Conservation (phyloP, 2,888 invertebrate genomes). For the Anagyrus pseudococci region DNA sequence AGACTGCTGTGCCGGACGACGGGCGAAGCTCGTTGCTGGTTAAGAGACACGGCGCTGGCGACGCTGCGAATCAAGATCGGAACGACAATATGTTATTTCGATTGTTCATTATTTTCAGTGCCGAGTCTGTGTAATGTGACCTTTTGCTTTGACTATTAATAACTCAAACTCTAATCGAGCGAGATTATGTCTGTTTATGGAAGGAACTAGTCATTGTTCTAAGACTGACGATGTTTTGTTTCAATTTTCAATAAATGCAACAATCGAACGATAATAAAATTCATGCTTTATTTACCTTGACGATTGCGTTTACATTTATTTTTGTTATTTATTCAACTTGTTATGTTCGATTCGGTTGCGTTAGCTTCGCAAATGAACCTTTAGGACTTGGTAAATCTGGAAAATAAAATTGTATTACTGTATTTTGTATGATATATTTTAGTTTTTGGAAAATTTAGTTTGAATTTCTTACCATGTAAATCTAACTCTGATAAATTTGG, state of each 20-base stretch:
- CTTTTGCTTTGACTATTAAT: no score
- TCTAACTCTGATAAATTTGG: slow-evolving; percentile 47
- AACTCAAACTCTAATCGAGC: slow-evolving; percentile 2
- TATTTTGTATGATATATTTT: neutral
- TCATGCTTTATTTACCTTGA: slow-evolving; percentile 17
- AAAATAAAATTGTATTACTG: slow-evolving; percentile 21
- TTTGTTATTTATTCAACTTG: neutral
- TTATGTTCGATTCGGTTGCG: neutral
- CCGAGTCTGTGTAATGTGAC: no score
- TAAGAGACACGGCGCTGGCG: no score
- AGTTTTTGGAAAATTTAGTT: neutral
- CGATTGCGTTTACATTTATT: neutral
- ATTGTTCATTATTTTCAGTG: no score
- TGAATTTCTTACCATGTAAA: slow-evolving; percentile 47
- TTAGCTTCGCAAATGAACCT: slow-evolving; percentile 21
- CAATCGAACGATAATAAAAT: neutral
- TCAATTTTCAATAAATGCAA: slow-evolving; percentile 22
- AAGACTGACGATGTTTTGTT: slow-evolving; percentile 35
- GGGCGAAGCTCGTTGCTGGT: no score
- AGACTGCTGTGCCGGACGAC: no score
- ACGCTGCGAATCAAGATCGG: no score
- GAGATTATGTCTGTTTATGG: neutral
- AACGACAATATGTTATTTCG: no score
- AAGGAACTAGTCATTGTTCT: slow-evolving; percentile 33
- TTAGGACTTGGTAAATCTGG: slow-evolving; percentile 43